Evolutionary conservation across 1,140 invertebrate genomes (phyloP).

Genomic region (Batillaria attramentaria): DNA sequence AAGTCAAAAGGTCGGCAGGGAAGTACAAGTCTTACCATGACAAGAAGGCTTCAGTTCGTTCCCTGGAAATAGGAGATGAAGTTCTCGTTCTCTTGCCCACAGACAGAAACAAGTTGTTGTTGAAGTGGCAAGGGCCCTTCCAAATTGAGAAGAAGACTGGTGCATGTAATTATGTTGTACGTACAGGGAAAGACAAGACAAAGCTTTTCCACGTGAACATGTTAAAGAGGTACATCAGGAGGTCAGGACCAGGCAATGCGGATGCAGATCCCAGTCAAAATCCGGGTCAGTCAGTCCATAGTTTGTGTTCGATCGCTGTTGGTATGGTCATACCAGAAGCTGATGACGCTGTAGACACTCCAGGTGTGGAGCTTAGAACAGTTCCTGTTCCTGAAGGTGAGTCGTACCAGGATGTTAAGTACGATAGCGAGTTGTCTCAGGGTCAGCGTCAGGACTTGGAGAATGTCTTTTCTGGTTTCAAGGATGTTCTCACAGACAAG

Average conservation of each 20-base stretch:
- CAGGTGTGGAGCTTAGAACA: background rate
- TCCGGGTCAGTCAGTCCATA: too few relatives aligned
- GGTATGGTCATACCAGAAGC: background rate
- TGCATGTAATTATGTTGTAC: background rate
- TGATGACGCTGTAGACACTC: background rate
- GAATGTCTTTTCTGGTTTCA: background rate
- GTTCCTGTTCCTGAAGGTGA: too few relatives aligned
- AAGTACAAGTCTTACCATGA: constrained; percentile 24
- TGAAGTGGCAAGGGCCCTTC: constrained; percentile 41
- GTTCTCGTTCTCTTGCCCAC: constrained; percentile 35
- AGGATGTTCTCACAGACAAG: background rate
- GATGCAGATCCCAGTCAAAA: background rate
- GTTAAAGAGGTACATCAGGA: background rate
- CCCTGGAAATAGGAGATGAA: constrained; percentile 37
- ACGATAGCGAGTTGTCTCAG: background rate
- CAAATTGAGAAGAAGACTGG: background rate
- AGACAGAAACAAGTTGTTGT: constrained; percentile 37
- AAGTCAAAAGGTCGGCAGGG: background rate
- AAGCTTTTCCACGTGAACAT: background rate
- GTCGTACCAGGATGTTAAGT: background rate
- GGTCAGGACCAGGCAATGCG: background rate
- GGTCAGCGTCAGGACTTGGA: background rate
- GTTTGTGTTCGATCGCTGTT: too few relatives aligned
- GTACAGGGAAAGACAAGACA: background rate
- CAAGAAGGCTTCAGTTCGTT: background rate